These are phyloP conservation scores for Sebastes flavidus DNA, from an alignment of 2,797 vertebrate species.

Conservation along the genomic window DNA sequence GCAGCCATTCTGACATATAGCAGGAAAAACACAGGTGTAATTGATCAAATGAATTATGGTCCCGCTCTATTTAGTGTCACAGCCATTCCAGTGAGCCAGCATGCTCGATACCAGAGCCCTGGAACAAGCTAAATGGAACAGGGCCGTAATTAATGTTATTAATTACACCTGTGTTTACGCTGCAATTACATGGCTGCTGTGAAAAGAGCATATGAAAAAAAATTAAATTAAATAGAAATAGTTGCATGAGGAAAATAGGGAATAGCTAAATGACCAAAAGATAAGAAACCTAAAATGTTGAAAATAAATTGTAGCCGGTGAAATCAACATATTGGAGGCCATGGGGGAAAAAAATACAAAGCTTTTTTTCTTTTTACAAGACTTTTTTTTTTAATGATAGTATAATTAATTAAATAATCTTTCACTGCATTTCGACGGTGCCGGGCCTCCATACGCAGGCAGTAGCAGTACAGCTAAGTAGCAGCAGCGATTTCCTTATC, in stretches of 20 bases:
- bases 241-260: not conserved
- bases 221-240: not conserved
- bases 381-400: not conserved
- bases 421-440: not conserved
- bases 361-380: not conserved
- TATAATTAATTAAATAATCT: not conserved
- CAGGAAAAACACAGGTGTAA: not conserved
- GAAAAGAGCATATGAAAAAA: too few relatives aligned
- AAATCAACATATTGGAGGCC: not conserved
- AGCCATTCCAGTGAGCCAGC: too few relatives aligned
- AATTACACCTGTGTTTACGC: too few relatives aligned
- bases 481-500: constrained; percentile 52
- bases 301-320: not conserved
- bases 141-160: too few relatives aligned
- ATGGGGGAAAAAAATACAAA: not conserved
- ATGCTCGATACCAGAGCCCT: too few relatives aligned
- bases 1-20: too few relatives aligned
- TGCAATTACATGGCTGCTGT: too few relatives aligned
- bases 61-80: too few relatives aligned
- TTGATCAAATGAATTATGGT: too few relatives aligned
- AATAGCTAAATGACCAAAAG: not conserved
- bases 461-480: not conserved
- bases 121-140: too few relatives aligned
- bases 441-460: not conserved
- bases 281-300: not conserved